Base-by-base conservation (phyloP, 2,888 invertebrate genomes). In the Thumatha senex region DNA sequence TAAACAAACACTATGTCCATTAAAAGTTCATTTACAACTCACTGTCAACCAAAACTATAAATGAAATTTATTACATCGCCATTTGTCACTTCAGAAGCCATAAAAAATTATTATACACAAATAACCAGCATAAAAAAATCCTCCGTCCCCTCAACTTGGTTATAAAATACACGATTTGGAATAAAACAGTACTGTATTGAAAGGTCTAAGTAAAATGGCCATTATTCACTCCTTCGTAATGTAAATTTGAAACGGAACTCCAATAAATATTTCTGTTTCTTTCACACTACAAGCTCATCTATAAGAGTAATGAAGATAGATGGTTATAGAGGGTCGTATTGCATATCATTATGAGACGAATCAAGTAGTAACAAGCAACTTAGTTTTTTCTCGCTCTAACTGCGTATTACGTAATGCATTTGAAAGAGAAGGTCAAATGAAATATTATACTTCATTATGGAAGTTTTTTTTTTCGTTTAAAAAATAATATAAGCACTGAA, bases 261-360 rank as follows among this genome's bases (percentile, higher is more conserved):
- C 46, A 54, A 51, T 54, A 61, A 48, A 2, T 67, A 58, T 36
- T 31, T 40, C 47, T 52, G 35, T 59, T 58, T 58, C 54, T 39
- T 42, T 67, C 41, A 13, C 40, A 40, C 63, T 1, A 46, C 18
- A n/a, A 31, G 7, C 9, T 24, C 13, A 9, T 12, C 13, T 1
- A 12, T 11, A 12, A 29, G 66, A 41, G 44, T 9, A 69, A 80
- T 39, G 56, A 68, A 61, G 71, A 76, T 50, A 56, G 68, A 54
- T 48, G 56, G 64, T 61, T 62, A 72, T 72, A 77, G 74, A 78
- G 82, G 78, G 80, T 81, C 80, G 77, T 73, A 75, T 78, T 80
- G 85, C 82, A 84, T 84, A 83, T 83, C 82, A 83, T 84, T 84
- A 84, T 71, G 69, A 74, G 70, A 63, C 63, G 66, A 58, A 68